A percentile compares a stretch with the other conserved stretches of the same genome.
phyloP scores from a whole-genome alignment of 2,113 vertebrate species.

The Ia io region DNA sequence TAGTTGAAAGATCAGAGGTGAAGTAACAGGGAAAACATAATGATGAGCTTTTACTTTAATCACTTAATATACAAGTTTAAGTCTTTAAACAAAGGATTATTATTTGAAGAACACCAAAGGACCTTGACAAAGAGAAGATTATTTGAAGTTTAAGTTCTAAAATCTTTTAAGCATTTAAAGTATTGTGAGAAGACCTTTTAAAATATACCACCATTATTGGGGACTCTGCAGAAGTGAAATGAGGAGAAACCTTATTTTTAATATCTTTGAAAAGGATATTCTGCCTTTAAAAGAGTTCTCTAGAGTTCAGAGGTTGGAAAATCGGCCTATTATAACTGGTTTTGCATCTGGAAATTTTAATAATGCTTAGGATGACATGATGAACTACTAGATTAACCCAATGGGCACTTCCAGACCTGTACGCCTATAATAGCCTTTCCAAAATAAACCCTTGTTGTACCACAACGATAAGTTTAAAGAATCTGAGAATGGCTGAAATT shows the following conservation, averaged over 20 bases:
- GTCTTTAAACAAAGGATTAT: conserved; percentile 63
- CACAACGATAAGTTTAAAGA: conserved; percentile 63
- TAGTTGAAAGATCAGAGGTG: conserved; percentile 69
- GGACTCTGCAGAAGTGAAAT: conserved; percentile 49
- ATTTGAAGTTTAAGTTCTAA: conserved; percentile 72
- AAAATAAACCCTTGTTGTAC: conserved; percentile 52
- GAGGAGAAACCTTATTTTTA: conserved; percentile 62
- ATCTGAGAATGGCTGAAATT: conserved; percentile 48
- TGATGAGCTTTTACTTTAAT: conserved; percentile 70
- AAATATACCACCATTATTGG: conserved; percentile 47
- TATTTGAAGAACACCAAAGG: conserved; percentile 69
- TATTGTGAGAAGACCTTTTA: conserved; percentile 45
- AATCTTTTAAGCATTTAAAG: conserved; percentile 65
- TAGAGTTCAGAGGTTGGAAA: conserved; percentile 55
- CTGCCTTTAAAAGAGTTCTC: conserved; percentile 65
- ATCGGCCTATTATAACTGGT: conserved; percentile 41
- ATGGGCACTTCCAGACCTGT: neutral
- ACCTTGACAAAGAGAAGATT: conserved; percentile 59
- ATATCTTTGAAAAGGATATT: conserved; percentile 72
- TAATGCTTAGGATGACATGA: conserved; percentile 47
- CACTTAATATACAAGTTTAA: conserved; percentile 68
- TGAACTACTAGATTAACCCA: conserved; percentile 54
- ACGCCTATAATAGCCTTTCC: conserved; percentile 51
- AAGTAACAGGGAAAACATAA: conserved; percentile 64
- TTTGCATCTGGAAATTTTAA: conserved; percentile 58